Evolutionary conservation across 2,113 vertebrate genomes (phyloP).

Genomic region (Jaculus jaculus): DNA sequence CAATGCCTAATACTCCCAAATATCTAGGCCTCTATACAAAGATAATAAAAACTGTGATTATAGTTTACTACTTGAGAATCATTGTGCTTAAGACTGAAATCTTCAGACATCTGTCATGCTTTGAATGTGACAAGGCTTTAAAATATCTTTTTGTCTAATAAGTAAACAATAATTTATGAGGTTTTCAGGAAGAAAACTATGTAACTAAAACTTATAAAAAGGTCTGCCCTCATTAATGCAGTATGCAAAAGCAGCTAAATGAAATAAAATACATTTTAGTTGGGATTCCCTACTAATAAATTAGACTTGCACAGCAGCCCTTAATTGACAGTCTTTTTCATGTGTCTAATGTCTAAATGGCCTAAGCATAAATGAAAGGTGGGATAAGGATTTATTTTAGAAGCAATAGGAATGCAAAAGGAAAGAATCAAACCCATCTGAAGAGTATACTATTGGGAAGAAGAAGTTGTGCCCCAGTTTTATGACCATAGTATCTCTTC

Average conservation of each 20-base stretch:
- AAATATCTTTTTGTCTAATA: background rate
- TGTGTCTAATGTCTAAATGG: slow-evolving; percentile 33
- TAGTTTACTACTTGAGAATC: background rate
- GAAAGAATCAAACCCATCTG: background rate
- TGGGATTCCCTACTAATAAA: slow-evolving; percentile 41
- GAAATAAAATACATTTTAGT: slow-evolving; percentile 44
- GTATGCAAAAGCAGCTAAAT: slow-evolving; percentile 37
- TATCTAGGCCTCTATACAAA: background rate
- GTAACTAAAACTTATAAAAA: slow-evolving; percentile 32
- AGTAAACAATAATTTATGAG: background rate
- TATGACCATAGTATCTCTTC: slow-evolving; percentile 18
- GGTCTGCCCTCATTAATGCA: background rate
- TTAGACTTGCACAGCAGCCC: background rate
- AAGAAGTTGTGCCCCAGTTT: slow-evolving; percentile 29
- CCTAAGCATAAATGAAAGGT: slow-evolving; percentile 42
- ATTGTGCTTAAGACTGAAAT: background rate
- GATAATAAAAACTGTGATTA: background rate
- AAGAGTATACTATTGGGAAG: slow-evolving; percentile 44
- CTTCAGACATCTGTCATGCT: background rate
- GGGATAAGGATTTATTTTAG: slow-evolving; percentile 38
- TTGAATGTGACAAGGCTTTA: background rate
- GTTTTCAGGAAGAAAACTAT: background rate
- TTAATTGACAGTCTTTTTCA: slow-evolving; percentile 43
- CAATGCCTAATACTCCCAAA: background rate
- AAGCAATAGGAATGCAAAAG: slow-evolving; percentile 12